These are phyloP conservation scores for Apeltes quadracus DNA, from an alignment of 2,113 vertebrate genomes.

Conservation along the genomic window DNA sequence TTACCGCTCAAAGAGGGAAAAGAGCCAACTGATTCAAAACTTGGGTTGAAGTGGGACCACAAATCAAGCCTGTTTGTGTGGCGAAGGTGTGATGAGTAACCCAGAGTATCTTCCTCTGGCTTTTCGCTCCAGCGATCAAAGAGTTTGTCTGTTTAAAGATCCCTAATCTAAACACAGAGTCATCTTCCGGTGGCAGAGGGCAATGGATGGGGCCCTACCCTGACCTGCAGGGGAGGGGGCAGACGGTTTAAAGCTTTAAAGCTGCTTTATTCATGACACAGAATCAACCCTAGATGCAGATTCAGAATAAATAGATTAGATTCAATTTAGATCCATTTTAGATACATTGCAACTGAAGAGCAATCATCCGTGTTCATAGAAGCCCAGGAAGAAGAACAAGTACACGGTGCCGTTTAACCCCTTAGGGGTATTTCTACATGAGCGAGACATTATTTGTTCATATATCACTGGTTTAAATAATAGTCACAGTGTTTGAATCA, in stretches of 20 bases:
- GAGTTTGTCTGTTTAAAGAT: constrained; percentile 39
- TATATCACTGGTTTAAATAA: background rate
- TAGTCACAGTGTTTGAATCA: background rate
- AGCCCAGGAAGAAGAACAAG: background rate
- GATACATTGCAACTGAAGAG: too few species aligned
- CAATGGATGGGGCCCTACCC: constrained; percentile 10
- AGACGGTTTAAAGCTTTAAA: constrained; percentile 8
- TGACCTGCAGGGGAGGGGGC: constrained; percentile 25
- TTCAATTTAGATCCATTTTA: too few species aligned
- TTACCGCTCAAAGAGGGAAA: constrained; percentile 24
- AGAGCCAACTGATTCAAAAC: constrained; percentile 18
- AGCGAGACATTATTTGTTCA: background rate
- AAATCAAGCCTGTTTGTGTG: constrained; percentile 45
- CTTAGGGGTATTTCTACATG: background rate
- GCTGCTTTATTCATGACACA: constrained; percentile 6
- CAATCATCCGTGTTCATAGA: background rate
- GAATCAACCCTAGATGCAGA: background rate
- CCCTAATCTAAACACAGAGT: constrained; percentile 48
- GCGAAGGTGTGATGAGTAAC: constrained; percentile 58
- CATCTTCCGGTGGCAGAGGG: constrained; percentile 21
- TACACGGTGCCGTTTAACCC: background rate
- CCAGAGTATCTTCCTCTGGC: constrained; percentile 33
- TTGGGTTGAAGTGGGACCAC: constrained; percentile 32
- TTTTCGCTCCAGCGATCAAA: constrained; percentile 53
- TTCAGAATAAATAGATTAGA: background rate